These are phyloP conservation scores for Jacana jacana DNA, from an alignment of 2,113 vertebrate genomes.

Conservation along the genomic window DNA sequence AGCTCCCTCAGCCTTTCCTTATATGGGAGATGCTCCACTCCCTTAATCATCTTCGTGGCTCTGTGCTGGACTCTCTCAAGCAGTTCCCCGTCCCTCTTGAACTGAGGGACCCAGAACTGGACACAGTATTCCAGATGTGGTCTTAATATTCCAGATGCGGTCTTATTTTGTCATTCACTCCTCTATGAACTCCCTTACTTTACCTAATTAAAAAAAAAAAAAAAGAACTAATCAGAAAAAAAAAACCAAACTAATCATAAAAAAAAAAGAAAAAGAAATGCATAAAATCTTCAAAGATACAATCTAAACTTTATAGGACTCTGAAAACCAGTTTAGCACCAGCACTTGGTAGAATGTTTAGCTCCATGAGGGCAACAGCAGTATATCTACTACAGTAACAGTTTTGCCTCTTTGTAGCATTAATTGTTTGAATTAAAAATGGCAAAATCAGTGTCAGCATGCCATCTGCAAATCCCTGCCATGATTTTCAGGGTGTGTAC, in stretches of 20 bases:
- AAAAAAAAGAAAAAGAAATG: neutral
- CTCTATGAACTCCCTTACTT: neutral
- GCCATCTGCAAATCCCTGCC: neutral
- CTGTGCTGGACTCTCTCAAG: too few relatives aligned
- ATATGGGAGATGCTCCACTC: too few relatives aligned
- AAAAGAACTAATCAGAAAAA: neutral
- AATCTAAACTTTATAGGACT: neutral
- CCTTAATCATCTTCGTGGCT: too few relatives aligned
- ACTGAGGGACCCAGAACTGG: too few relatives aligned
- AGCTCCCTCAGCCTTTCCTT: too few relatives aligned
- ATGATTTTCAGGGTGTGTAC: neutral
- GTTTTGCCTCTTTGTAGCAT: neutral
- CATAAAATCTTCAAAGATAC: neutral
- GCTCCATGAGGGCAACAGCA: neutral
- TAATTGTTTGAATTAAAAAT: slow-evolving; percentile 13
- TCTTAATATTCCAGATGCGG: too few relatives aligned
- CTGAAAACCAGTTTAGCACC: neutral
- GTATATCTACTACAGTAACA: neutral
- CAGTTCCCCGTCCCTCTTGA: too few relatives aligned
- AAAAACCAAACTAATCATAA: neutral
- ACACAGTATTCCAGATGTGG: too few relatives aligned
- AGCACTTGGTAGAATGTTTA: neutral
- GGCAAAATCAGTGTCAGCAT: neutral
- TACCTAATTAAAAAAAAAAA: neutral
- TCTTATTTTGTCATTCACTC: neutral